phyloP scores from a whole-genome alignment of 1,140 invertebrate genomes.

The Heliothis virescens region DNA sequence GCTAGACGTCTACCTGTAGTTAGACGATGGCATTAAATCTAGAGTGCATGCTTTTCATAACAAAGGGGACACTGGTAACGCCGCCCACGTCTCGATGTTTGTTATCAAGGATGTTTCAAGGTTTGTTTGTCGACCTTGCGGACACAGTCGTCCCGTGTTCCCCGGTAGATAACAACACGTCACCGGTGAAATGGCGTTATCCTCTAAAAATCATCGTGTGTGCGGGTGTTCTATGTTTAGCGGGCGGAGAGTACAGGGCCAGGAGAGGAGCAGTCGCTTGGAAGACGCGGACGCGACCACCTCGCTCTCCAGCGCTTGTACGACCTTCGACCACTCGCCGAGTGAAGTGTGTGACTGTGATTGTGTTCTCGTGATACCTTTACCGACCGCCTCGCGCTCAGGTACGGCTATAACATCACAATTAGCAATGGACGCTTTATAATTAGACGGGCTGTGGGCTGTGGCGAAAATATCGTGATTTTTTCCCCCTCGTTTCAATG shows the following conservation, averaged over 20 bases:
- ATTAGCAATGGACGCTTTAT: conserved; percentile 51
- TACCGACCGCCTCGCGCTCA: conserved; percentile 59
- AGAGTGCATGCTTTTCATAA: conserved; percentile 7
- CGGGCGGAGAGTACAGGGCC: conserved; percentile 56
- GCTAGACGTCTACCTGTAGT: not conserved
- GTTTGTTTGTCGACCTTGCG: conserved; percentile 78
- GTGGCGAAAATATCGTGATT: conserved; percentile 63
- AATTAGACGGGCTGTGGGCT: conserved; percentile 56
- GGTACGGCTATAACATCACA: conserved; percentile 58
- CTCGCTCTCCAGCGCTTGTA: conserved; percentile 73
- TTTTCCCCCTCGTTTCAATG: conserved; percentile 62
- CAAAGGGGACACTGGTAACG: not conserved
- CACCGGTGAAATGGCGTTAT: conserved; percentile 74
- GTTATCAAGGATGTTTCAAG: conserved; percentile 56
- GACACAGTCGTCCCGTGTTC: conserved; percentile 56
- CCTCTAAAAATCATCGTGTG: conserved; percentile 57
- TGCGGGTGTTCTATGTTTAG: conserved; percentile 73
- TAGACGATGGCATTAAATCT: not conserved
- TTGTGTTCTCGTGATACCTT: conserved; percentile 69
- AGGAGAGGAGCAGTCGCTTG: conserved; percentile 73
- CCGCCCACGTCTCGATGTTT: not conserved
- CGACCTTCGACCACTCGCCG: conserved; percentile 82
- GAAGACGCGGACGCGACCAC: conserved; percentile 76
- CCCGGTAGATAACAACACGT: conserved; percentile 63
- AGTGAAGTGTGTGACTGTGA: conserved; percentile 83